Base-by-base conservation (phyloP, 2,888 invertebrate species). In the Plemyria rubiginata region DNA sequence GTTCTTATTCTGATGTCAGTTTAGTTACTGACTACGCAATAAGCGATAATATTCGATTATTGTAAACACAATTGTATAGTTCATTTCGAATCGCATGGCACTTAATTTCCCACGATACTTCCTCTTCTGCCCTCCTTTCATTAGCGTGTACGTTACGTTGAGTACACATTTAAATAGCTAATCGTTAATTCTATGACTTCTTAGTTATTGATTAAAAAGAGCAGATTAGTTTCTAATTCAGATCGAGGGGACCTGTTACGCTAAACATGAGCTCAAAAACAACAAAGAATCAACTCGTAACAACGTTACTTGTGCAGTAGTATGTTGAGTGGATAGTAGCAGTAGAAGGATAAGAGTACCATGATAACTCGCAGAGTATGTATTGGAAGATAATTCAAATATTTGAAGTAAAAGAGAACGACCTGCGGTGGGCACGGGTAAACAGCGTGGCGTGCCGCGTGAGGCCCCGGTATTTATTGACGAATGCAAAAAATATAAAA, bases 1-100 rank as follows among this genome's bases (percentile, higher is more conserved):
- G 65, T 52, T 60, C 41, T 53, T 43, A 51, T 66, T 65, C 52
- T 64, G 49, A 53, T 61, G 59, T 60, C 55, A 58, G 49, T 54
- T 45, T 52, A 29, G 51, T 38, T 51, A 59, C 49, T 36, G 53
- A 48, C 16, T 55, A 56, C 55, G 38, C 54, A 55, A 54, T 54
- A 43, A 51, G n/a, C 40, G 57, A 48, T 64, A 36, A 56, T 50
- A 51, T 57, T 50, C 46, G 45, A 50, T 60, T 51, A 61, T 60
- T 50, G 29, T 54, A 53, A 53, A 60, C 60, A 60, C 60, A 60
- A 61, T 48, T 45, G 49, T 50, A 54, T 50, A 38, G 54, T 52
- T 28, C 16, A 28, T 38, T 49, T 54, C 12, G 41, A 53, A 51
- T 55, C 51, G 22, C 53, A 49, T 38, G 32, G 52, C 46, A 13